Evolutionary conservation across 2,113 vertebrate species (phyloP).

Genomic region (Lepus timidus): DNA sequence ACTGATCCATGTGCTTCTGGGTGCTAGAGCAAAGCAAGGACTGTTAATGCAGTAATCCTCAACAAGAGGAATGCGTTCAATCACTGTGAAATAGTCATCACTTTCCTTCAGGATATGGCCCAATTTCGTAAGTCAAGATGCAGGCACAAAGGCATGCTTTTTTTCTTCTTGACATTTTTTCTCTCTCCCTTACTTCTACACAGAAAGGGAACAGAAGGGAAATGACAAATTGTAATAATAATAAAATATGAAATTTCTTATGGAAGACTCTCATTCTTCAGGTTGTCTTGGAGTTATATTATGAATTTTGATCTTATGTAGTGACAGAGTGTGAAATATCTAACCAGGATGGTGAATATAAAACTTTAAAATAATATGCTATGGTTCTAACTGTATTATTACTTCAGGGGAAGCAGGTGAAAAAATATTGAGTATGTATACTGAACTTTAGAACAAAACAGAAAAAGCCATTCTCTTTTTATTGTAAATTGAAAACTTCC

Average conservation of each 20-base stretch:
- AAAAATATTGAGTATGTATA: neutral
- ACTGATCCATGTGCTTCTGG: neutral
- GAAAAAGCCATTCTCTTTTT: neutral
- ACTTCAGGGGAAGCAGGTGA: neutral
- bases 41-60: neutral
- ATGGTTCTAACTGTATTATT: neutral
- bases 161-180: neutral
- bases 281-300: neutral
- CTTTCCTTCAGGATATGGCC: neutral
- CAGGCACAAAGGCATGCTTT: neutral
- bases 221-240: neutral
- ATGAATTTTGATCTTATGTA: neutral
- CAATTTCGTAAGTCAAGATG: neutral
- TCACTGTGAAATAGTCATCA: neutral
- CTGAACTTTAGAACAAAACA: neutral
- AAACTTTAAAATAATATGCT: neutral
- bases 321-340: neutral
- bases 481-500: neutral
- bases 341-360: neutral
- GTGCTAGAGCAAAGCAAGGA: neutral
- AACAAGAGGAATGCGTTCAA: neutral
- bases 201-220: neutral
- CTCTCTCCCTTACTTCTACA: neutral
- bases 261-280: neutral
- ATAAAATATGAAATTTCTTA: slow-evolving; percentile 14